A percentile compares a stretch with the other conserved stretches of the same genome.
Evolutionary conservation across 2,888 invertebrate species (phyloP).

Genomic region (Tethea ocularis): DNA sequence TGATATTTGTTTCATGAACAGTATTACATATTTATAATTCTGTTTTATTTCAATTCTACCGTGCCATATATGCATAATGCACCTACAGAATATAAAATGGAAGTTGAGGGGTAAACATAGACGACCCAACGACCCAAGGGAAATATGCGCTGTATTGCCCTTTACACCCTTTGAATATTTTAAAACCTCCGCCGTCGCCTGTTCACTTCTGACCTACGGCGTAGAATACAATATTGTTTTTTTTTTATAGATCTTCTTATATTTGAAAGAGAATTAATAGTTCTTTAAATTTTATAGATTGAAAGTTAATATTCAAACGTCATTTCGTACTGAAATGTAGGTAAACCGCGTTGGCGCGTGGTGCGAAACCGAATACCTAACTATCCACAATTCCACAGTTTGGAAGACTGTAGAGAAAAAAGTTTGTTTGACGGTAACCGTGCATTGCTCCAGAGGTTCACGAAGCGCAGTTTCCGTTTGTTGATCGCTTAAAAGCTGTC

Average conservation of each 20-base stretch:
- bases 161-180: conserved; percentile 81
- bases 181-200: conserved; percentile 52
- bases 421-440: no score
- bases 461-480: no score
- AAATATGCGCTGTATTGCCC: conserved; percentile 77
- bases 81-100: conserved; percentile 22
- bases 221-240: conserved; percentile 28
- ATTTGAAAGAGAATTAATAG: neutral
- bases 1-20: neutral
- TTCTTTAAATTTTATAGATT: no score
- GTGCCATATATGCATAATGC: conserved; percentile 5
- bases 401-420: no score
- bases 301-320: no score
- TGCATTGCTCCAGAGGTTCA: no score
- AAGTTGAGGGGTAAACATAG: conserved; percentile 47
- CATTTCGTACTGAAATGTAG: no score
- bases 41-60: conserved; percentile 2
- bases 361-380: no score
- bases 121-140: conserved; percentile 63
- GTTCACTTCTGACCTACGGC: conserved; percentile 39
- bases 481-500: no score
- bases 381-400: no score
- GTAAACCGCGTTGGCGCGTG: no score
- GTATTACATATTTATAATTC: neutral
- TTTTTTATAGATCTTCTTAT: neutral